Evolutionary conservation across 2,797 vertebrate genomes (phyloP).

Genomic region (Astyanax mexicanus): DNA sequence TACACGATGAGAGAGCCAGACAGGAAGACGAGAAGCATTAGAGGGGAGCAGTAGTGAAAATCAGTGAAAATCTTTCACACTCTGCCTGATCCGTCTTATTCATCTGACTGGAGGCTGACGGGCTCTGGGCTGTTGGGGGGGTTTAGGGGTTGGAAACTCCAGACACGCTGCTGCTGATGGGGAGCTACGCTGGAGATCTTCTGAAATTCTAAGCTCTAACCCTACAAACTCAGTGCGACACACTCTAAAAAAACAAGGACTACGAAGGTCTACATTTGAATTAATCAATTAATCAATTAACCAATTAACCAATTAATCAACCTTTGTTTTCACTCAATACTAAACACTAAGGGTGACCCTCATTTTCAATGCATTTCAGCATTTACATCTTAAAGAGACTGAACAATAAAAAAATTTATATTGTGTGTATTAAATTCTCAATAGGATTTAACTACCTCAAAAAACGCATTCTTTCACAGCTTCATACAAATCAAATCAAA

Average conservation of each 20-base stretch:
- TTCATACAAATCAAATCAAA: too few species aligned
- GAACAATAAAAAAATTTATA: too few species aligned
- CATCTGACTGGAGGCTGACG: background rate
- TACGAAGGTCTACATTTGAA: background rate
- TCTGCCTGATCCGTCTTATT: slow-evolving; percentile 1
- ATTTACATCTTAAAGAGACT: too few species aligned
- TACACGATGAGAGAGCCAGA: slow-evolving; percentile 65
- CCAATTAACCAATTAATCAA: too few species aligned
- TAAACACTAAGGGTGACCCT: too few species aligned
- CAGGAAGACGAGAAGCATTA: slow-evolving; percentile 58
- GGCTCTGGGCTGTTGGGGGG: slow-evolving; percentile 21
- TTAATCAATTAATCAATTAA: too few species aligned
- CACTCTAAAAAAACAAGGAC: background rate
- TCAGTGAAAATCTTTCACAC: slow-evolving; percentile 18
- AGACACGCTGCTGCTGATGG: background rate
- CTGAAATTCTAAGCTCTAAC: background rate
- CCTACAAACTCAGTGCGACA: background rate
- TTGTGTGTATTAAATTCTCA: too few species aligned
- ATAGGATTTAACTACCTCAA: too few species aligned
- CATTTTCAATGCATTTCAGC: too few species aligned
- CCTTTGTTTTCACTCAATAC: too few species aligned
- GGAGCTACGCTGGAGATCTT: background rate
- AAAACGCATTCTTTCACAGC: background rate
- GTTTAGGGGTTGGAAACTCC: background rate
- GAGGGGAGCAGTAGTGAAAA: slow-evolving; percentile 19